A percentile compares a stretch with the other conserved stretches of the same genome.
phyloP scores from a whole-genome alignment of 1,140 invertebrate genomes.

The Drosophila virilis region DNA sequence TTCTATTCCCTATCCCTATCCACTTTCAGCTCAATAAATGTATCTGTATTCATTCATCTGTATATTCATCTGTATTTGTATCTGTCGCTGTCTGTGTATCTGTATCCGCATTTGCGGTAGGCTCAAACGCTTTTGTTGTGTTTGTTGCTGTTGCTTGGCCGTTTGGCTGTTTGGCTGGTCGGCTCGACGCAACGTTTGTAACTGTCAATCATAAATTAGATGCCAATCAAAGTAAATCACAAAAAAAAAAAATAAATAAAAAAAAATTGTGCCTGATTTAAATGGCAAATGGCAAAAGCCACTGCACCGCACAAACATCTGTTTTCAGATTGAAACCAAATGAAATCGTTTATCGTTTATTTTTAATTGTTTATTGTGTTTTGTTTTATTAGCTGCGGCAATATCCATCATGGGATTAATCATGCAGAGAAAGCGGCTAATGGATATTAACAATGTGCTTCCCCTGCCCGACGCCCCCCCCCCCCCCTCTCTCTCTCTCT shows the following conservation, averaged over 20 bases:
- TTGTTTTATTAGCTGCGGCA: slow-evolving; percentile 9
- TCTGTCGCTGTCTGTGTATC: slow-evolving; percentile 2
- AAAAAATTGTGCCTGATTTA: slow-evolving; percentile 67
- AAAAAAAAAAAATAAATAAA: slow-evolving; percentile 59
- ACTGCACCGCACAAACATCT: slow-evolving; percentile 40
- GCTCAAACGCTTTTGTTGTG: slow-evolving; percentile 32
- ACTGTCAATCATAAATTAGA: slow-evolving; percentile 80
- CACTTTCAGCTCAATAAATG: not conserved
- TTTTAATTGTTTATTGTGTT: slow-evolving; percentile 10
- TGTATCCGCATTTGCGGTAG: slow-evolving; percentile 45
- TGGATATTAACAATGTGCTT: not conserved
- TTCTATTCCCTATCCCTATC: too few species aligned
- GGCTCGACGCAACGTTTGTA: slow-evolving; percentile 62
- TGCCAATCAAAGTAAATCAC: slow-evolving; percentile 77
- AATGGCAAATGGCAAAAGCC: slow-evolving; percentile 47
- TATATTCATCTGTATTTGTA: slow-evolving; percentile 2
- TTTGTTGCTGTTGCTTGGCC: slow-evolving; percentile 25
- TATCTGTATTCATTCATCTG: not conserved
- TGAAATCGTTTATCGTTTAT: slow-evolving; percentile 52
- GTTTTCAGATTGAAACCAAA: slow-evolving; percentile 41
- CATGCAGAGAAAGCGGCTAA: slow-evolving; percentile 3
- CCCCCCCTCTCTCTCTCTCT: too few species aligned
- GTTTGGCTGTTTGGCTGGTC: slow-evolving; percentile 1
- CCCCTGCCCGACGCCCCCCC: too few species aligned
- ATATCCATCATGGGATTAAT: slow-evolving; percentile 18